Percentiles rank a stretch among this genome's conserved stretches.
Evolutionary conservation across 2,797 vertebrate genomes (phyloP).

Genomic region (Sebastes matsubarae): DNA sequence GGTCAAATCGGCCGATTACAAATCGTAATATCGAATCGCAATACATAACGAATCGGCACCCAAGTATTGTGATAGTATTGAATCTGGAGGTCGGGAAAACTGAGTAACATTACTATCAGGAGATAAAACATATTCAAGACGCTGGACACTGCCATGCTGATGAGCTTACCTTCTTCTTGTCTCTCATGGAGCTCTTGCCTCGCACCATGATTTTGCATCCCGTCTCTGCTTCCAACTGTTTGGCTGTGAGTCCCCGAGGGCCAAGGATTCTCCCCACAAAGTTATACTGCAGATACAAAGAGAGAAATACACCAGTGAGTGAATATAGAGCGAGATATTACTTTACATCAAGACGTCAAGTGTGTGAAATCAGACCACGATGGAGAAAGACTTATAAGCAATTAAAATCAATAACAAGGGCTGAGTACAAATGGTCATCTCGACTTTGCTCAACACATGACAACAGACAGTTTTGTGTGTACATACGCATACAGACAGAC

Average conservation of each 20-base stretch:
- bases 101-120: not conserved
- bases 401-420: not conserved
- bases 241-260: conserved; percentile 86
- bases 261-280: conserved; percentile 88
- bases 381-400: not conserved
- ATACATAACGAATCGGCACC: no score
- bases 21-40: no score
- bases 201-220: conserved; percentile 90
- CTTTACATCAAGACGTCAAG: not conserved
- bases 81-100: no score
- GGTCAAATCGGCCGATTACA: no score
- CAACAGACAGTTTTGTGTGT: not conserved
- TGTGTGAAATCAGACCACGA: not conserved
- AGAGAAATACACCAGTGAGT: not conserved
- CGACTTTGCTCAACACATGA: not conserved
- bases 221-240: conserved; percentile 88
- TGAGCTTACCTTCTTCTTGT: conserved; percentile 87
- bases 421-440: not conserved
- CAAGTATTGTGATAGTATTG: no score
- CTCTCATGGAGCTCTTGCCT: conserved; percentile 89
- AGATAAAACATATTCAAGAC: not conserved
- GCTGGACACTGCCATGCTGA: not conserved
- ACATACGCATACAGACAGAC: not conserved
- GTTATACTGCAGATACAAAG: conserved; percentile 82
- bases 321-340: not conserved